These are phyloP conservation scores for Acyrthosiphon pisum DNA, from an alignment of 1,140 invertebrate genomes.

Conservation along the genomic window DNA sequence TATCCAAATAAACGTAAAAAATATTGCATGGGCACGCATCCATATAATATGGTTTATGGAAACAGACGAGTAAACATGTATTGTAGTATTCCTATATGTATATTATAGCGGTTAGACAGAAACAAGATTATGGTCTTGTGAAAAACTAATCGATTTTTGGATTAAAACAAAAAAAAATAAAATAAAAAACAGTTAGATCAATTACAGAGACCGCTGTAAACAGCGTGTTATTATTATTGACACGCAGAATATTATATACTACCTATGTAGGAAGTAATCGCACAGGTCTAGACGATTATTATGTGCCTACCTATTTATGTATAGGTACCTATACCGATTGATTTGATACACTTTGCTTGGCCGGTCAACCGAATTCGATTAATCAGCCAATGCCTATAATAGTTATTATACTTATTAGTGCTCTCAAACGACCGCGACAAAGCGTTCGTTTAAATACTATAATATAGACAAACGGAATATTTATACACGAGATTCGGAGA, in stretches of 20 bases:
- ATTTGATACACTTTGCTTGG: neutral
- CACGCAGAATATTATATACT: neutral
- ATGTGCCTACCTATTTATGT: neutral
- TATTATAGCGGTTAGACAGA: neutral
- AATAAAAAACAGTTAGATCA: neutral
- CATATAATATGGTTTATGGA: neutral
- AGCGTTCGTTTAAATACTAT: neutral
- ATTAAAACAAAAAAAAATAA: neutral
- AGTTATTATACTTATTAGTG: neutral
- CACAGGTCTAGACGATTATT: neutral
- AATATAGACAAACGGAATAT: neutral
- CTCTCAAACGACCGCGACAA: neutral
- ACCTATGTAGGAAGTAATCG: neutral
- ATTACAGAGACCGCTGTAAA: neutral
- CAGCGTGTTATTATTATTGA: neutral
- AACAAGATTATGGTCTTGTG: neutral
- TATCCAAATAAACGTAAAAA: neutral
- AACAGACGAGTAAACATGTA: neutral
- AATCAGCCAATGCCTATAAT: neutral
- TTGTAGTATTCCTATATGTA: neutral
- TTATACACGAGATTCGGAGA: neutral
- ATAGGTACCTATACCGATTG: neutral
- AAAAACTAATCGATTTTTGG: slow-evolving; percentile 3
- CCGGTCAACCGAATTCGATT: slow-evolving; percentile 7
- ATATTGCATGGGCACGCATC: neutral